Evolutionary conservation across 2,888 invertebrate genomes (phyloP).

Genomic region (Caenorhabditis japonica): DNA sequence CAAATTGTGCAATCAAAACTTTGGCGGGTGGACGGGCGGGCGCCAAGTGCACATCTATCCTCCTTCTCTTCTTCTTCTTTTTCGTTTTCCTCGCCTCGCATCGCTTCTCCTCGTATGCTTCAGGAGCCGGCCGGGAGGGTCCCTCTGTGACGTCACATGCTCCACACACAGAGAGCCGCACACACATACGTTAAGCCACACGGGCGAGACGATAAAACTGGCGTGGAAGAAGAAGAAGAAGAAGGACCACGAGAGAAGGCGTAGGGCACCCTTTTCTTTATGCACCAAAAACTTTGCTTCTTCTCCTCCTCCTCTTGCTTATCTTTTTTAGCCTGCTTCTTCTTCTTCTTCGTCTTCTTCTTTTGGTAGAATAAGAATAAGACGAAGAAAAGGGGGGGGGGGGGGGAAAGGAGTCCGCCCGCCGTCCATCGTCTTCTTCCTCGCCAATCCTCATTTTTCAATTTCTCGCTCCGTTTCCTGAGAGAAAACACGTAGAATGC

Average conservation of each 20-base stretch:
- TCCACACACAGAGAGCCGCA: too few relatives aligned
- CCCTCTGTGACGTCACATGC: slow-evolving; percentile 41
- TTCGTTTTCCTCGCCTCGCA: not conserved
- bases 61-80: slow-evolving; percentile 5
- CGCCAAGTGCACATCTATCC: slow-evolving; percentile 43
- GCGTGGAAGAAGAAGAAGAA: slow-evolving; percentile 5
- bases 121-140: slow-evolving; percentile 39
- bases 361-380: not conserved
- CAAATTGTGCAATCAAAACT: slow-evolving; percentile 52
- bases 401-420: not conserved
- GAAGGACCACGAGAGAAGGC: slow-evolving; percentile 3
- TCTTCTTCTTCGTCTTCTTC: not conserved
- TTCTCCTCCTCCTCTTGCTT: not conserved
- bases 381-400: not conserved
- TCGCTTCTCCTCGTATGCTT: slow-evolving; percentile 12
- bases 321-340: too few relatives aligned
- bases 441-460: slow-evolving; percentile 18
- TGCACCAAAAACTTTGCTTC: slow-evolving; percentile 20
- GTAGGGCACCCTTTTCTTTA: slow-evolving; percentile 9
- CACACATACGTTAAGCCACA: too few relatives aligned
- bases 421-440: not conserved
- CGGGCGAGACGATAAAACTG: not conserved
- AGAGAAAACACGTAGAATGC: not conserved
- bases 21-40: slow-evolving; percentile 25
- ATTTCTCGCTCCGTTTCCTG: slow-evolving; percentile 24